Percentiles rank a stretch among this genome's conserved stretches.
Conservation (phyloP, 2,797 vertebrate species). For the Cossypha dichroa region DNA sequence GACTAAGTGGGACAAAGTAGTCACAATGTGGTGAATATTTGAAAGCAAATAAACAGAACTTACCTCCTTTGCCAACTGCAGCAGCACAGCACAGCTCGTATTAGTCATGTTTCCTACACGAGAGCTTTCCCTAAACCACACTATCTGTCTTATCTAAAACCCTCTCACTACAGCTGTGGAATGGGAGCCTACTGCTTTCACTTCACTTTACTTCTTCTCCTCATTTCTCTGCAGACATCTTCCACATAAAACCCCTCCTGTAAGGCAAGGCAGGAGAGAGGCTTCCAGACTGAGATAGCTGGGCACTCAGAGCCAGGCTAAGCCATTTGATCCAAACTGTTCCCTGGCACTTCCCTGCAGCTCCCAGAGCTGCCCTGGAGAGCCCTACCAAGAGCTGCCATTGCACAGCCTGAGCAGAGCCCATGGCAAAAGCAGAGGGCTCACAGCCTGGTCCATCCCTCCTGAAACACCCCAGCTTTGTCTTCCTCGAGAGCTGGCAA, state of each 20-base stretch:
- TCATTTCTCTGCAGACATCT: fast-evolving
- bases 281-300: fast-evolving
- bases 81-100: not conserved
- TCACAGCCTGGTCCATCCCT: not conserved
- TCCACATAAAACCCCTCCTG: not conserved
- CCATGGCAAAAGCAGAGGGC: not conserved
- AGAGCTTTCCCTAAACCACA: not conserved
- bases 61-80: not conserved
- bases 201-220: not conserved
- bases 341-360: not conserved
- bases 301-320: not conserved
- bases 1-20: not conserved
- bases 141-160: not conserved
- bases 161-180: not conserved
- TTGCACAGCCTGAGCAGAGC: not conserved
- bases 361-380: not conserved
- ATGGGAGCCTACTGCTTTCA: not conserved
- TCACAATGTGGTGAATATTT: fast-evolving
- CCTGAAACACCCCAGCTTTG: not conserved
- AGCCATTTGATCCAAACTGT: fast-evolving
- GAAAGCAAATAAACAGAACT: not conserved
- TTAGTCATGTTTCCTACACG: not conserved
- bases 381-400: not conserved
- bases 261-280: not conserved
- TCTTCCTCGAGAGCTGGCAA: fast-evolving